Conservation (phyloP, 2,888 invertebrate species). For the Germaria angustata region DNA sequence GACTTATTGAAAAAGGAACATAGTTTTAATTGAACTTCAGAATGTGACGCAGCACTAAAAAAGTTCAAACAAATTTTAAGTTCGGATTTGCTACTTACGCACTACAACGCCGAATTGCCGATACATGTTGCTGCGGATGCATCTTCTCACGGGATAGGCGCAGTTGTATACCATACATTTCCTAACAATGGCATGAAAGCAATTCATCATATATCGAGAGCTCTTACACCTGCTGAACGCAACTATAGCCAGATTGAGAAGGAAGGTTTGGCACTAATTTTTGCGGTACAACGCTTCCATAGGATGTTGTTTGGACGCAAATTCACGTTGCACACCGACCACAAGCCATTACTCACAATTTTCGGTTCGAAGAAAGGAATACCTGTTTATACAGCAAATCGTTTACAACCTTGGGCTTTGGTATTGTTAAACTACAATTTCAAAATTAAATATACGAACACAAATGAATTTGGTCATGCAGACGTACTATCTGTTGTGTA, state of each 20-base stretch:
- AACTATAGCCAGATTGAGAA: conserved; percentile 58
- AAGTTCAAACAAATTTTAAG: background rate
- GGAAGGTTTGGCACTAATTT: conserved; percentile 42
- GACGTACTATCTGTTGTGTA: too few relatives aligned
- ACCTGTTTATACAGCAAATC: background rate
- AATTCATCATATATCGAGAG: background rate
- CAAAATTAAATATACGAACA: too few relatives aligned
- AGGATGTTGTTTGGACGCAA: conserved; percentile 39
- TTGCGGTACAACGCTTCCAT: conserved; percentile 11
- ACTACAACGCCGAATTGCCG: too few relatives aligned
- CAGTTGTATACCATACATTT: conserved; percentile 4
- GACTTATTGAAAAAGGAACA: too few relatives aligned
- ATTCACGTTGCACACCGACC: conserved; percentile 23
- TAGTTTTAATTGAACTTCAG: too few relatives aligned
- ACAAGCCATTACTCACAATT: background rate
- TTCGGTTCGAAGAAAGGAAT: background rate
- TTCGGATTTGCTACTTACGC: background rate
- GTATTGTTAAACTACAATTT: too few relatives aligned
- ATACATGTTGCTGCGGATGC: background rate
- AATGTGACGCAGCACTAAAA: background rate
- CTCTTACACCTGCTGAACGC: conserved; percentile 65
- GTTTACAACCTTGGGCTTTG: too few relatives aligned
- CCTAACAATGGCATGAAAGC: background rate
- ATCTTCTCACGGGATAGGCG: conserved; percentile 15
- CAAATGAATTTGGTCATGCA: too few relatives aligned